Percentiles rank a stretch among this genome's conserved stretches.
Conservation (phyloP, 2,113 vertebrate species). For the Trachemys scripta region DNA sequence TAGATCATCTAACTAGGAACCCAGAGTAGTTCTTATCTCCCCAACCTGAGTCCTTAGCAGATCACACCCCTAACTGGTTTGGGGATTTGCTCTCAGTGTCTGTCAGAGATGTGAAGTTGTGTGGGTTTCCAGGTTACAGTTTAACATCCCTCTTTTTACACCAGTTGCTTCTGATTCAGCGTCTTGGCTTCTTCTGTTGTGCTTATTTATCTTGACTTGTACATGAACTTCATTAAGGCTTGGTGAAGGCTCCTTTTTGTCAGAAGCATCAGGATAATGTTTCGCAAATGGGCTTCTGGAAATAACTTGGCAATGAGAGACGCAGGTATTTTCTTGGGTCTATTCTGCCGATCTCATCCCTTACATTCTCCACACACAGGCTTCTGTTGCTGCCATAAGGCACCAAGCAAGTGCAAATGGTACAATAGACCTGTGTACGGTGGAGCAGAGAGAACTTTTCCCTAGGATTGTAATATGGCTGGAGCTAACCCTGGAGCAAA, state of each 20-base stretch:
- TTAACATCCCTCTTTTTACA: neutral
- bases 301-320: neutral
- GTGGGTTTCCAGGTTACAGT: rapidly evolving
- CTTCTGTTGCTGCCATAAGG: neutral
- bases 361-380: neutral
- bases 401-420: rapidly evolving
- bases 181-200: neutral
- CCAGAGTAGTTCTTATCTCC: neutral
- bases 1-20: neutral
- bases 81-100: neutral
- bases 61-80: rapidly evolving
- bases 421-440: rapidly evolving
- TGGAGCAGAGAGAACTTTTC: neutral
- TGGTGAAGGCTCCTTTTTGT: neutral
- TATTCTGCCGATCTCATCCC: neutral
- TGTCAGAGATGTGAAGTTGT: neutral
- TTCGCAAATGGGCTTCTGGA: neutral
- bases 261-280: rapidly evolving
- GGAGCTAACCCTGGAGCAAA: neutral
- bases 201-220: neutral
- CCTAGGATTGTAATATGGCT: rapidly evolving
- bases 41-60: neutral
- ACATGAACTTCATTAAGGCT: rapidly evolving
- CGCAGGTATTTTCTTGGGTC: neutral
- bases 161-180: rapidly evolving